Conservation (phyloP, 2,888 invertebrate genomes). For the Opisthograptis luteolata region DNA sequence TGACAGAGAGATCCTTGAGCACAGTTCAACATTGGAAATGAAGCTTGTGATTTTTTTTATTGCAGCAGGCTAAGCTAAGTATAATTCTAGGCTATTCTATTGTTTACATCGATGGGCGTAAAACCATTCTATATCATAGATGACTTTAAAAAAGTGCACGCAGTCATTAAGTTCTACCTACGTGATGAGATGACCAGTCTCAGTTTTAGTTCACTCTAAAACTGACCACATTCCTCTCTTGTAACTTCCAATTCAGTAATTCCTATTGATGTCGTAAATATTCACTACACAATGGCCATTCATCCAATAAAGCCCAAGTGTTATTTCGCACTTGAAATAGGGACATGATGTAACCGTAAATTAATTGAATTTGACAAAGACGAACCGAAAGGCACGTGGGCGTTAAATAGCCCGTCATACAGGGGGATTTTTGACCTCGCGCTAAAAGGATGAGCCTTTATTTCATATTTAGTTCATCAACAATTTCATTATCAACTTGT, state of each 20-base stretch:
- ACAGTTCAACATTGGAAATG: too few relatives aligned
- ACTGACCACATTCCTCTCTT: neutral
- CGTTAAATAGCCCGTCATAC: slow-evolving; percentile 33
- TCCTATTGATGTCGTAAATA: slow-evolving; percentile 3
- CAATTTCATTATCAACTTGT: too few relatives aligned
- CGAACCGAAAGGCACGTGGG: slow-evolving; percentile 41
- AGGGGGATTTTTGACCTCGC: slow-evolving; percentile 38
- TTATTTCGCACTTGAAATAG: slow-evolving; percentile 26
- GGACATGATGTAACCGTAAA: slow-evolving; percentile 38
- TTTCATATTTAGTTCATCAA: too few relatives aligned
- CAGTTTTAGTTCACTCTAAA: neutral
- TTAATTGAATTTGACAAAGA: slow-evolving; percentile 43
- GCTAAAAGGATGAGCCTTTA: slow-evolving; percentile 39
- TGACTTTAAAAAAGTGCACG: too few relatives aligned
- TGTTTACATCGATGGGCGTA: too few relatives aligned
- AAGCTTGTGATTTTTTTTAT: too few relatives aligned
- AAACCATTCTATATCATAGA: too few relatives aligned
- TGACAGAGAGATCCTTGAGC: too few relatives aligned
- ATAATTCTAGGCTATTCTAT: too few relatives aligned
- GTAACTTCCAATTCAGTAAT: slow-evolving; percentile 1
- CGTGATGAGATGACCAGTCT: too few relatives aligned
- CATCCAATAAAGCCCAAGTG: slow-evolving; percentile 15
- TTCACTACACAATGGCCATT: slow-evolving; percentile 11
- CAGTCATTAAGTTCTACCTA: too few relatives aligned
- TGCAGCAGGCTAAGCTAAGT: neutral